Evolutionary conservation across 23 tunicate species (phyloP).

Genomic region (Botrylloides violaceus): DNA sequence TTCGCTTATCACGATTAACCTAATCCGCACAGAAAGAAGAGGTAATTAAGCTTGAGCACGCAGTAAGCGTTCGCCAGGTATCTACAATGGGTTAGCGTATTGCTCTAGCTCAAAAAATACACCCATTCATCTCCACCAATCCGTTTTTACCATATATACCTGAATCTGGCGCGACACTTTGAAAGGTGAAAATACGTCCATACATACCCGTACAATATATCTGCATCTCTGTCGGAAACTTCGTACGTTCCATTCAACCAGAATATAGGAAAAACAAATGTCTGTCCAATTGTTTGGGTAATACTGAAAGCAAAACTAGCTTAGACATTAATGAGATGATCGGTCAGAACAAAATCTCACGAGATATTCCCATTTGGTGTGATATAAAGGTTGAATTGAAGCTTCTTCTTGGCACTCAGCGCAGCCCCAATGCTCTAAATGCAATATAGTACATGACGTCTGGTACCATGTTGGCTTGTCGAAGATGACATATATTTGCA

Average conservation of each 20-base stretch:
- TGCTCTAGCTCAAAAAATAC: too few species aligned
- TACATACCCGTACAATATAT: slow-evolving; percentile 30
- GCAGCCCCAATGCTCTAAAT: slow-evolving; percentile 35
- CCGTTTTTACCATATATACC: too few species aligned
- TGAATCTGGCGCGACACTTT: too few species aligned
- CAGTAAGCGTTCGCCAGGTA: too few species aligned
- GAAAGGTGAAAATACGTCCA: too few species aligned
- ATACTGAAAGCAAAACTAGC: slow-evolving; percentile 15
- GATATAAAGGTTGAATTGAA: slow-evolving; percentile 49
- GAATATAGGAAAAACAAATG: slow-evolving; percentile 47
- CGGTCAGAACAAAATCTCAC: slow-evolving; percentile 9
- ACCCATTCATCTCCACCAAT: too few species aligned
- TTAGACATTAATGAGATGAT: background rate
- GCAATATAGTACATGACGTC: background rate
- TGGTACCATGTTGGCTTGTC: too few species aligned
- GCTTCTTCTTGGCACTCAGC: slow-evolving; percentile 28
- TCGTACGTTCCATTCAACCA: slow-evolving; percentile 41
- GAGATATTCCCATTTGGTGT: slow-evolving; percentile 28
- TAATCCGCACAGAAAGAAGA: too few species aligned
- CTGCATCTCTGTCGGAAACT: slow-evolving; percentile 29
- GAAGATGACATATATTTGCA: too few species aligned
- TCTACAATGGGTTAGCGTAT: too few species aligned
- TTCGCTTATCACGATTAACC: background rate
- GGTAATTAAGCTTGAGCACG: too few species aligned
- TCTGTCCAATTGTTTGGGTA: slow-evolving; percentile 29